Evolutionary conservation across 2,888 invertebrate species (phyloP).

Genomic region (Torymus tubicola): DNA sequence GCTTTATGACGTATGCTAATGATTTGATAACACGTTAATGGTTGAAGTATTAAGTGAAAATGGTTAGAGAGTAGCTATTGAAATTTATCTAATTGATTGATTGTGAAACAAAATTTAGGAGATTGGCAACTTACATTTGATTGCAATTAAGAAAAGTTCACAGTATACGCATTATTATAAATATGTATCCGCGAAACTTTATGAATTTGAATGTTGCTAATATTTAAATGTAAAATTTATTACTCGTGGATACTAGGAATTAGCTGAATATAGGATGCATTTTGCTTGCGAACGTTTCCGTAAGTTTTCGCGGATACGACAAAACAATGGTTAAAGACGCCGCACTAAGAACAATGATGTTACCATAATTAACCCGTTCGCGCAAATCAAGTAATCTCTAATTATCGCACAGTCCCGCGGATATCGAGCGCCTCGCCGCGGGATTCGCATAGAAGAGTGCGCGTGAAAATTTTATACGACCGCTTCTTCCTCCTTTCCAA

Average conservation of each 20-base stretch:
- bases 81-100: not conserved
- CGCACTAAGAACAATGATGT: constrained; percentile 26
- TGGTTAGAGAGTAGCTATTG: too few relatives aligned
- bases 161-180: too few relatives aligned
- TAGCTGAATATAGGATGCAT: not conserved
- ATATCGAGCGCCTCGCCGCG: constrained; percentile 31
- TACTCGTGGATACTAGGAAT: too few relatives aligned
- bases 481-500: constrained; percentile 28
- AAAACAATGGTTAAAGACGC: constrained; percentile 18
- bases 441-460: not conserved
- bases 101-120: not conserved
- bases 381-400: constrained; percentile 31
- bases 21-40: too few relatives aligned
- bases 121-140: not conserved
- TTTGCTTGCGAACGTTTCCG: constrained; percentile 41
- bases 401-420: constrained; percentile 27
- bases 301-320: constrained; percentile 10
- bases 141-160: not conserved
- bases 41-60: too few relatives aligned
- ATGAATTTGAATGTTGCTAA: too few relatives aligned
- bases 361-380: constrained; percentile 22
- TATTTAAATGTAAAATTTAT: too few relatives aligned
- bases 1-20: not conserved
- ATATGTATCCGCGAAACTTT: too few relatives aligned
- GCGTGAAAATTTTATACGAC: constrained; percentile 7